These are phyloP conservation scores for Neuroterus valhalla DNA, from an alignment of 1,140 invertebrate genomes.

Conservation along the genomic window DNA sequence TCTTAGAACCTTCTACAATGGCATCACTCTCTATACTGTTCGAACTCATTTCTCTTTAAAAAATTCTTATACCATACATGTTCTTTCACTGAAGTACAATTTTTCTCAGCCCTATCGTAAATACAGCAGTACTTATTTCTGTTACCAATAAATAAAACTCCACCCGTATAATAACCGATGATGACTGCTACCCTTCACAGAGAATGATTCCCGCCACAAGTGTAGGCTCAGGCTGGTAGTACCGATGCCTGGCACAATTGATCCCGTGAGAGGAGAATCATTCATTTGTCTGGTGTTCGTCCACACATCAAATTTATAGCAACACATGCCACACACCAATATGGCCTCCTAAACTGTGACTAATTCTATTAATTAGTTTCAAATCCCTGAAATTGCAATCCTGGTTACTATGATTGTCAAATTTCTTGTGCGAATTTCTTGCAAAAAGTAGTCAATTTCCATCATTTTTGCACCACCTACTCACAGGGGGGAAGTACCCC, in stretches of 20 bases:
- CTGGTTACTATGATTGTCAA: neutral
- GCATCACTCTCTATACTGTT: no score
- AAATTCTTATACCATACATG: conserved; percentile 65
- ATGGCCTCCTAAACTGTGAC: neutral
- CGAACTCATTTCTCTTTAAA: no score
- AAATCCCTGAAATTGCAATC: neutral
- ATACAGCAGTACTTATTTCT: no score
- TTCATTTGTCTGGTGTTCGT: neutral
- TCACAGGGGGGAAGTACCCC: no score
- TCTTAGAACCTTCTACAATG: no score
- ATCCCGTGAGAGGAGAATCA: conserved; percentile 5
- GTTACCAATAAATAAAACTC: no score
- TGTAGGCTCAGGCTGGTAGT: conserved; percentile 46
- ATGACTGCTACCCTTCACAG: conserved; percentile 59
- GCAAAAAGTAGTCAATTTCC: neutral
- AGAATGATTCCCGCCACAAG: conserved; percentile 56
- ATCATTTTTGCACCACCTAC: neutral
- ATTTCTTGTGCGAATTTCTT: neutral
- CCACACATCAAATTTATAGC: neutral
- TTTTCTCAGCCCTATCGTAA: conserved; percentile 29
- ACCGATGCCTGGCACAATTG: conserved; percentile 17
- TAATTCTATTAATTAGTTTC: neutral
- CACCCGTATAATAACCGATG: conserved; percentile 53
- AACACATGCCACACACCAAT: neutral
- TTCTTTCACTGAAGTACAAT: conserved; percentile 23